Percentiles rank a stretch among this genome's conserved stretches.
These are phyloP conservation scores for Paratilapia polleni DNA, from an alignment of 2,113 vertebrate species.

Conservation along the genomic window DNA sequence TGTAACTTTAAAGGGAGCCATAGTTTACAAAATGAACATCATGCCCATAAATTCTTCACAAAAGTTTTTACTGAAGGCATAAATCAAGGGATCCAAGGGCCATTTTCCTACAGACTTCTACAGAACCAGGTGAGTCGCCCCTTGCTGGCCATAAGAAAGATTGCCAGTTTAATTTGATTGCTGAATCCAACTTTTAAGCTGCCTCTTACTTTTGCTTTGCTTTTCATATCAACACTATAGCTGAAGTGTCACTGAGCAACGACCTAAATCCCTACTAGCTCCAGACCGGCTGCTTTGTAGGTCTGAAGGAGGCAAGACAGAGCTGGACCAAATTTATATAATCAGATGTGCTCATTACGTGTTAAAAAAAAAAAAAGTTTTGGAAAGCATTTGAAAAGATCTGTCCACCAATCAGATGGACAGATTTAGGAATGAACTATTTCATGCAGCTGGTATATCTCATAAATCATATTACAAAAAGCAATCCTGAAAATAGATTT, in stretches of 20 bases:
- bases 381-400: neutral
- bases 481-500: slow-evolving; percentile 49
- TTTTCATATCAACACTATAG: neutral
- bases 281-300: neutral
- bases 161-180: too few species aligned
- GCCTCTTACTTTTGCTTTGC: neutral
- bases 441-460: neutral
- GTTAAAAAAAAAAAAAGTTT: neutral
- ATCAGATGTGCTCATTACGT: too few species aligned
- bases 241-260: neutral
- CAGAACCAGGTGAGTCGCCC: too few species aligned
- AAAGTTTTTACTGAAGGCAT: too few species aligned
- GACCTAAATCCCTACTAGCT: neutral
- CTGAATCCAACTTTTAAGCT: neutral
- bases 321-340: neutral
- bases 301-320: neutral
- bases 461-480: slow-evolving; percentile 7
- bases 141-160: too few species aligned
- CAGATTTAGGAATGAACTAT: neutral
- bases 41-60: neutral
- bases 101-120: too few species aligned
- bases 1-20: neutral
- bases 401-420: neutral
- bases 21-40: neutral
- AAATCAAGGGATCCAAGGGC: too few species aligned